Conservation (phyloP, 2,888 invertebrate species). For the Timandra comae region DNA sequence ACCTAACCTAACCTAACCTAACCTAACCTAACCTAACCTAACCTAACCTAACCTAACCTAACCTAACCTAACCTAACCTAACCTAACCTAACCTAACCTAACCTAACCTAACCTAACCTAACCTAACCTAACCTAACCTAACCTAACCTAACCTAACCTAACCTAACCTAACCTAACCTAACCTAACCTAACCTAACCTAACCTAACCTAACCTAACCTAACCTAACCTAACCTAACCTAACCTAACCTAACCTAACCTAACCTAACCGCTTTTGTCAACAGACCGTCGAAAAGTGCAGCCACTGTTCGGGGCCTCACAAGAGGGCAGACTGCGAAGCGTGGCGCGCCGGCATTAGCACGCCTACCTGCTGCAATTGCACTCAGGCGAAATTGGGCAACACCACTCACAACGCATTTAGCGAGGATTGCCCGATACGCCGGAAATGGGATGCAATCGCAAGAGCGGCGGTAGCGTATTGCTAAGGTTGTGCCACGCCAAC, state of each 20-base stretch:
- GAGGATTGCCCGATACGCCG: no score
- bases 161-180: conserved; percentile 14
- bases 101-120: conserved; percentile 11
- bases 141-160: conserved; percentile 8
- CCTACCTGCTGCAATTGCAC: no score
- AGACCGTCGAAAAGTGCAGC: conserved; percentile 1
- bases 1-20: conserved; percentile 8
- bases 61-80: conserved; percentile 11
- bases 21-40: conserved; percentile 10
- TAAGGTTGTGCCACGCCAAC: no score
- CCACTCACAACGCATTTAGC: no score
- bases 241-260: conserved; percentile 13
- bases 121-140: conserved; percentile 7
- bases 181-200: conserved; percentile 10
- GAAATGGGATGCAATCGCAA: no score
- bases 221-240: conserved; percentile 10
- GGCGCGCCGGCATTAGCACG: background rate
- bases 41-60: conserved; percentile 8
- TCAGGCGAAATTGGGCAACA: no score
- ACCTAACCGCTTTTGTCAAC: conserved; percentile 4
- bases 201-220: conserved; percentile 9
- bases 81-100: conserved; percentile 12
- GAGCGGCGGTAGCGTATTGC: no score
- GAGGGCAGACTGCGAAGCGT: background rate
- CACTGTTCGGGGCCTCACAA: background rate